A percentile compares a stretch with the other conserved stretches of the same genome.
Conservation (phyloP, 2,888 invertebrate species). For the Hyposoter didymator region DNA sequence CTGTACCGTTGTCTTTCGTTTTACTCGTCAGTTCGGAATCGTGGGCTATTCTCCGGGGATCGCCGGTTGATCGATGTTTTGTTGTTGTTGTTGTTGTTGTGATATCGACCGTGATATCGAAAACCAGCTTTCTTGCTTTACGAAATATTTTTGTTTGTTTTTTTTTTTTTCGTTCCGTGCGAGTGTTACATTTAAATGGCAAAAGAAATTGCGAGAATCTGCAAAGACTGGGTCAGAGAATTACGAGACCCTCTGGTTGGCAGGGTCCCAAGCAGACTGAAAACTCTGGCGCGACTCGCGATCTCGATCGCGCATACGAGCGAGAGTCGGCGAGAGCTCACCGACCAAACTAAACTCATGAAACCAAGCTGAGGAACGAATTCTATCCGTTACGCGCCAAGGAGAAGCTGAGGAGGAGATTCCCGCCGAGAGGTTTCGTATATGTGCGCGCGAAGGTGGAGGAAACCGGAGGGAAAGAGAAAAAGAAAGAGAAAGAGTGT, state of each 20-base stretch:
- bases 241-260: conserved; percentile 43
- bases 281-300: conserved; percentile 34
- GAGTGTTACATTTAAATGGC: neutral
- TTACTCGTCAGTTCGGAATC: neutral
- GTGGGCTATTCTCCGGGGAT: neutral
- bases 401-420: conserved; percentile 64
- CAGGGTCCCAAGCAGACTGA: conserved; percentile 67
- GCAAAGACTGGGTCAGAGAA: conserved; percentile 18
- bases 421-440: conserved; percentile 17
- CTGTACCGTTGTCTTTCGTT: neutral
- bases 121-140: neutral
- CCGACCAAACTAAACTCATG: conserved; percentile 46
- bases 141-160: neutral
- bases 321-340: conserved; percentile 12
- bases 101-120: neutral
- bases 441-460: conserved; percentile 29
- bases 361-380: conserved; percentile 71
- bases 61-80: neutral
- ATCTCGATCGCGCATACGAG: conserved; percentile 62
- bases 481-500: conserved; percentile 26
- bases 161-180: neutral
- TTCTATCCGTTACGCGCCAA: conserved; percentile 77
- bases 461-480: conserved; percentile 44
- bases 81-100: neutral
- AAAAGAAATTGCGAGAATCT: neutral